phyloP scores from a whole-genome alignment of 2,113 vertebrate species.

The Atlantisia rogersi region DNA sequence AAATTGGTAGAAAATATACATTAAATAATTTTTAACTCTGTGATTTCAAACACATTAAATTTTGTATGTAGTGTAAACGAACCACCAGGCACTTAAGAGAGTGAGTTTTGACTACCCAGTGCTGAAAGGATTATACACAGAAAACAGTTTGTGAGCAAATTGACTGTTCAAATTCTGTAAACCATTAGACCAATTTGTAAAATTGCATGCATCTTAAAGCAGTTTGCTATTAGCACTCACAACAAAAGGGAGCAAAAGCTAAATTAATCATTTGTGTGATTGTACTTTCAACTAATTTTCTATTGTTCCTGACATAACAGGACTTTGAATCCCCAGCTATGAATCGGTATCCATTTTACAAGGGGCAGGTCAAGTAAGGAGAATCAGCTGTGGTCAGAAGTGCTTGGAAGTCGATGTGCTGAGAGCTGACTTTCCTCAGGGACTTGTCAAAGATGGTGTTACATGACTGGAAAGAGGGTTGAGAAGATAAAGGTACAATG shows the following conservation, averaged over 20 bases:
- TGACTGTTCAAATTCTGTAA: background rate
- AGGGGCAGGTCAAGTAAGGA: background rate
- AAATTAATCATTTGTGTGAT: background rate
- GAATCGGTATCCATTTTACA: background rate
- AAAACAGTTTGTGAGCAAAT: background rate
- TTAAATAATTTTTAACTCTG: background rate
- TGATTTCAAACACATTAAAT: background rate
- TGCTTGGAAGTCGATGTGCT: background rate
- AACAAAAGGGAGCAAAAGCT: background rate
- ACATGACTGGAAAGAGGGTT: background rate
- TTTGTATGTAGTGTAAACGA: background rate
- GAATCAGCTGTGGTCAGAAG: background rate
- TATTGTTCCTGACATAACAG: background rate
- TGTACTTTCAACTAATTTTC: background rate
- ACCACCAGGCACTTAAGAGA: accelerated
- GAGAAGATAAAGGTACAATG: background rate
- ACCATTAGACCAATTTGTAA: background rate
- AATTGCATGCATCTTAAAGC: background rate
- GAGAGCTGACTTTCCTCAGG: background rate
- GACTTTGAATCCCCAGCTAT: background rate
- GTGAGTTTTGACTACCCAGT: background rate
- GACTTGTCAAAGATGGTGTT: background rate
- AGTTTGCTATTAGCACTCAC: background rate
- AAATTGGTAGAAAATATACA: background rate
- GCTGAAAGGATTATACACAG: background rate